Percentiles rank a stretch among this genome's conserved stretches.
Conservation (phyloP, 2,797 vertebrate genomes). For the Columba guinea region DNA sequence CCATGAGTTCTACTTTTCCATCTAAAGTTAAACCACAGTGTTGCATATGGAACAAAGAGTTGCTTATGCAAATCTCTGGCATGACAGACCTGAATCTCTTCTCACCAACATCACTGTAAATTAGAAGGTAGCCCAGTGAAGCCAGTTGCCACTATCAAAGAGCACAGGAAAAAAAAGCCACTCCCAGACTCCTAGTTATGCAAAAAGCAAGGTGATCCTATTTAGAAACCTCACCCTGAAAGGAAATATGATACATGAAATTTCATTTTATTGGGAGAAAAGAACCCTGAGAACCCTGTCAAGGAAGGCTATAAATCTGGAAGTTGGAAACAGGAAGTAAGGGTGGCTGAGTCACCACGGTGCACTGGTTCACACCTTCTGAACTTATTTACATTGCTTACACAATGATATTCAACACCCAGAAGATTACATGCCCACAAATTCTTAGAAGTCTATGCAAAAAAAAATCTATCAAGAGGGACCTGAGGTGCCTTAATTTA, state of each 20-base stretch:
- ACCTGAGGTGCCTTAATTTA: constrained; percentile 53
- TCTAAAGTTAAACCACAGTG: neutral
- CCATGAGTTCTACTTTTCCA: neutral
- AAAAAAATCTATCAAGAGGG: constrained; percentile 31
- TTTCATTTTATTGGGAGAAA: constrained; percentile 55
- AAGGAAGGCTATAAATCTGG: constrained; percentile 55
- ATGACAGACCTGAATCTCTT: neutral
- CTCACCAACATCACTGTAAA: neutral
- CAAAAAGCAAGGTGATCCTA: neutral
- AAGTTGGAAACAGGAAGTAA: constrained; percentile 56
- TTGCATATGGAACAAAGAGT: neutral
- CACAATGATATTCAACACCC: constrained; percentile 28
- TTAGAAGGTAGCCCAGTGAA: neutral
- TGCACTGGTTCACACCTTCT: constrained; percentile 48
- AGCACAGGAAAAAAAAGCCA: neutral
- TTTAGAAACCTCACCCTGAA: constrained; percentile 44
- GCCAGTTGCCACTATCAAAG: neutral
- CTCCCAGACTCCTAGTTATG: neutral
- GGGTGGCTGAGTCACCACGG: constrained; percentile 32
- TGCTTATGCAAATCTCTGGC: neutral
- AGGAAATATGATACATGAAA: constrained; percentile 54
- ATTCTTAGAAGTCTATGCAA: constrained; percentile 33
- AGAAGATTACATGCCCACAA: constrained; percentile 45
- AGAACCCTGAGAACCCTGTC: constrained; percentile 26
- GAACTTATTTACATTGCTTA: constrained; percentile 61